Evolutionary conservation across 2,888 invertebrate species (phyloP).

Genomic region (Epistrophe eligans): DNA sequence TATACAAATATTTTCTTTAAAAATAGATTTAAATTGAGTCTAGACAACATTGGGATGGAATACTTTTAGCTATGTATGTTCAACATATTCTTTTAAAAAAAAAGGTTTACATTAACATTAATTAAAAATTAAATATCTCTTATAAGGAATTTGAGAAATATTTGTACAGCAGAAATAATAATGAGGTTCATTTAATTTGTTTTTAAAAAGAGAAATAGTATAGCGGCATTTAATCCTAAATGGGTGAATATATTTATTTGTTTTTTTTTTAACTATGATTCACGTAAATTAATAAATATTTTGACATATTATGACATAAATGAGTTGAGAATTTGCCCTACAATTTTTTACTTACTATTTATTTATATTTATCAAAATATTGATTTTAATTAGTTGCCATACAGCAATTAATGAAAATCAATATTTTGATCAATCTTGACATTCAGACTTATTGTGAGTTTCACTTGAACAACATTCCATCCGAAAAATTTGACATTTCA

Average conservation of each 20-base stretch:
- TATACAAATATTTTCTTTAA: constrained; percentile 3
- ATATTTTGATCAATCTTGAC: too few species aligned
- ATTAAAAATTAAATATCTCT: background rate
- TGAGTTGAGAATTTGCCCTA: too few species aligned
- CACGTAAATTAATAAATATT: background rate
- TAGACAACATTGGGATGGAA: constrained; percentile 12
- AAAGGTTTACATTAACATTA: background rate
- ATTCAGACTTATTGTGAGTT: too few species aligned
- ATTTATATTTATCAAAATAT: too few species aligned
- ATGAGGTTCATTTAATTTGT: constrained; percentile 7
- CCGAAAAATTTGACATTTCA: too few species aligned
- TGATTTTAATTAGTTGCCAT: too few species aligned
- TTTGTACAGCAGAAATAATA: constrained; percentile 13
- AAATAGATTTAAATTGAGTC: constrained; percentile 28
- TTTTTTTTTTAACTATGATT: background rate
- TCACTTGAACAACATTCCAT: too few species aligned
- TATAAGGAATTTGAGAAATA: background rate
- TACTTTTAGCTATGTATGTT: background rate
- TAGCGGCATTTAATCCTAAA: background rate
- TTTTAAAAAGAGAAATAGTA: background rate
- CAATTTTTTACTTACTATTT: too few species aligned
- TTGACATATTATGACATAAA: background rate
- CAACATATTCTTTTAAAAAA: background rate
- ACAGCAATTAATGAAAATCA: too few species aligned
- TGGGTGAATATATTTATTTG: background rate